Evolutionary conservation across 2,113 vertebrate species (phyloP).

Genomic region (Nestor notabilis): DNA sequence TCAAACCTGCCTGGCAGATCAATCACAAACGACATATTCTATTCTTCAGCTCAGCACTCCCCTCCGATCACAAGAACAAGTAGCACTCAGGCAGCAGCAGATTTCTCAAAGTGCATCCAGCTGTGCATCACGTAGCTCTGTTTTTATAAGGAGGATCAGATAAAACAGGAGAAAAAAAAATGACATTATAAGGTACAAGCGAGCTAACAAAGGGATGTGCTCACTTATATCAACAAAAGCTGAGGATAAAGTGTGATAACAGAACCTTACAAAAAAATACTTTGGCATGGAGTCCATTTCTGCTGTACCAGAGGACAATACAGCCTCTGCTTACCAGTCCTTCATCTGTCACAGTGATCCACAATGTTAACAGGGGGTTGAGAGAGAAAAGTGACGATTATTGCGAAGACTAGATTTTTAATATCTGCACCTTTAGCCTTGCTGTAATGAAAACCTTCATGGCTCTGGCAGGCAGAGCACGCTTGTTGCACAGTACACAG

Average conservation of each 20-base stretch:
- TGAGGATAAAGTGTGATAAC: background rate
- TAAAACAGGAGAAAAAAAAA: conserved; percentile 1
- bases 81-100: conserved; percentile 35
- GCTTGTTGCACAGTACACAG: background rate
- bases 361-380: too few relatives aligned
- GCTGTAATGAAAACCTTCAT: background rate
- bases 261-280: background rate
- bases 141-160: conserved; percentile 10
- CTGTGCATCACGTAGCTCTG: background rate
- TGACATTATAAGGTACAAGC: background rate
- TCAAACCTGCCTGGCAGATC: conserved; percentile 60
- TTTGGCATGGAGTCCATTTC: background rate
- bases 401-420: background rate
- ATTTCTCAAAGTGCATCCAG: conserved; percentile 42
- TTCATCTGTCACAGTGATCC: background rate
- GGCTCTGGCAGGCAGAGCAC: background rate
- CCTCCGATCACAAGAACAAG: background rate
- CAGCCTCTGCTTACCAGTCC: background rate
- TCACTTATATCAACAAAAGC: background rate
- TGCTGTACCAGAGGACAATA: background rate
- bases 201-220: background rate
- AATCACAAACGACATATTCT: conserved; percentile 57
- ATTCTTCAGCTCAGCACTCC: conserved; percentile 52
- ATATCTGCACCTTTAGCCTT: background rate
- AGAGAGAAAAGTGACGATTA: background rate